phyloP scores from a whole-genome alignment of 2,113 vertebrate genomes.

The Ellobius talpinus region DNA sequence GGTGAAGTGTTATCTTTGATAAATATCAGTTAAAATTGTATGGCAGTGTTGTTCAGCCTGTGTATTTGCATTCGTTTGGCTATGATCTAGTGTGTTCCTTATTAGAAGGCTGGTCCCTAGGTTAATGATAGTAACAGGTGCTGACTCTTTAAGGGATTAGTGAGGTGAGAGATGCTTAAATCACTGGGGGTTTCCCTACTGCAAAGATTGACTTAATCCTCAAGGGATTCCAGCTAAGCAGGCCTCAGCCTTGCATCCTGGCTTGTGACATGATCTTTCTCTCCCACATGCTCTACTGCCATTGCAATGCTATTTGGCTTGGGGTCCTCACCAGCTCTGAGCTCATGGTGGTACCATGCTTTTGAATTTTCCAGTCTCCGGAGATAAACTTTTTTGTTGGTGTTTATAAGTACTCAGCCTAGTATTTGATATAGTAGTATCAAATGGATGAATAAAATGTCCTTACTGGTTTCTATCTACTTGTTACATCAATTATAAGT shows the following conservation, averaged over 20 bases:
- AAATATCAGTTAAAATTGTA: not conserved
- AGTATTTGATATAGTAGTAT: not conserved
- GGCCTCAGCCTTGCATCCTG: not conserved
- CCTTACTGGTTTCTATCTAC: not conserved
- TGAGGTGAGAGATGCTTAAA: not conserved
- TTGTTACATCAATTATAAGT: not conserved
- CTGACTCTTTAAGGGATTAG: not conserved
- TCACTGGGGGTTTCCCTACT: not conserved
- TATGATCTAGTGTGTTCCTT: not conserved
- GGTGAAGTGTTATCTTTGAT: not conserved
- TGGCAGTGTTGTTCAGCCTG: not conserved
- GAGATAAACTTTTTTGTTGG: not conserved
- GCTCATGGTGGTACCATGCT: not conserved
- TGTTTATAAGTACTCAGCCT: not conserved
- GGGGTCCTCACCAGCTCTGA: no score
- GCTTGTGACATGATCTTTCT: not conserved
- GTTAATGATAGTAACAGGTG: not conserved
- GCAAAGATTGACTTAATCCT: not conserved
- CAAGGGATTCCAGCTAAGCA: not conserved
- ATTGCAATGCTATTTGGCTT: not conserved
- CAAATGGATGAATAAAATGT: not conserved
- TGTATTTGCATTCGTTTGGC: not conserved
- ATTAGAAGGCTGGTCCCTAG: not conserved
- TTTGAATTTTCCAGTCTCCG: not conserved
- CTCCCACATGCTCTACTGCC: not conserved